Evolutionary conservation across 2,797 vertebrate species (phyloP), one percentile per base, ranked within the genome.

Genomic region (Orestias chungarensis): DNA sequence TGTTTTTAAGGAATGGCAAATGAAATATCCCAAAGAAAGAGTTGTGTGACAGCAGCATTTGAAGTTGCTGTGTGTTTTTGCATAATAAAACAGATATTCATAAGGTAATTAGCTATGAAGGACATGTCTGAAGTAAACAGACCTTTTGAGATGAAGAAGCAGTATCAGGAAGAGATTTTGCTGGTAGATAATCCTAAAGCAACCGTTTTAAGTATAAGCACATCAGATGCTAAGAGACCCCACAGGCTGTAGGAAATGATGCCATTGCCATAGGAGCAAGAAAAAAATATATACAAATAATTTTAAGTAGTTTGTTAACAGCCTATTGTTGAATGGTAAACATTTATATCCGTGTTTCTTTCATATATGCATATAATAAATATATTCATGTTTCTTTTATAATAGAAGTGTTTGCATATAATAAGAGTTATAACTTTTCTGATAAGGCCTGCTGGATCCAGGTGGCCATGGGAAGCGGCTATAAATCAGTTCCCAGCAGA

Each of bases 1-100:
- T 82, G 82, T 76, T 85, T 87, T 74, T 44, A 23, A 64, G 57
- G 10, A 38, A 49, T 66, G 43, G 31, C 64, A 57, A 68, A 38
- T 81, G 27, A 59, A 18, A 73, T 82, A 78, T 71, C 66, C 57
- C 42, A 59, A 50, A 72, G 74, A 78, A 79, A 70, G 0, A 18
- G 25, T 72, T 78, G 62, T 52, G 17, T 52, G 27, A 61, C 23
- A 6, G 17, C 57, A 57, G 12, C n/a, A 46, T 54, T 77, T 79
- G 44, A 54, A 23, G 49, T 74, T 27, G 42, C 3, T 12, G 2
- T 8, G 31, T 61, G 1, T 59, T 78, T 70, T 66, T 61, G 43
- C 43, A 49, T 59, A 44, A 43, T 47, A 2, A 70, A 50, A 64
- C 18, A 0, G 46, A 81, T 73, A 78, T 73, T 23, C 10, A 55